Base-by-base conservation (phyloP, 1,140 invertebrate species). In the Eulimnadia texana region DNA sequence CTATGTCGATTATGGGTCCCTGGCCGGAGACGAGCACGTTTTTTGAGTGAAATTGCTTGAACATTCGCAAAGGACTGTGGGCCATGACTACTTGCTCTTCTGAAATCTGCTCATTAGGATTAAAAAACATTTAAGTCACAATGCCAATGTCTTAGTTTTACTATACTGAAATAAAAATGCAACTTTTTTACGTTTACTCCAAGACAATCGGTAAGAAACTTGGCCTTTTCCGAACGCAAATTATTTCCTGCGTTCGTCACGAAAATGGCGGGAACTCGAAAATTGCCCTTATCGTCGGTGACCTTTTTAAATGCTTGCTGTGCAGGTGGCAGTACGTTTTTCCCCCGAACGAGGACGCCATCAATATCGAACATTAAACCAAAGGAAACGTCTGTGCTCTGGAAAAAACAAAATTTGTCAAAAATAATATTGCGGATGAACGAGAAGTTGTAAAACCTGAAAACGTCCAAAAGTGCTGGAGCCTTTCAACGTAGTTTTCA, bases 301-400 rank as follows among this genome's bases (percentile, higher is more conserved):
- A 86, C 70, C 23, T 76, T 71, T 33, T 76, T 72, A 62, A 74
- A 85, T 67, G 67, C 76, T 72, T 74, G 78, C 55, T 73, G 74
- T 2, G 82, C 82, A n/a, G 78, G 75, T n/a, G 80, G 77, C 25
- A 86, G 67, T 3, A 84, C 75, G 28, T 76, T 77, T 64, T 77
- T 77, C 0, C 84, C 84, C 52, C 83, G 71, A 0, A 84, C 81
- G 65, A 86, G 74, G 0, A 86, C 84, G 16, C 84, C 84, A 66
- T 86, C 84, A 50, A 86, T 84, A 66, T 86, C 84, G 70, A 86
- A 85, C 9, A 85, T 69, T 3, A 86, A 70, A 19, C 83, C 83
- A 71, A 84, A 85, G 56, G 33, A 42, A 6, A 16, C 33, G 33
- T 42, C 33, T 16, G 33, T 42, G 16, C 33, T 16, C 33, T 42